phyloP scores from a whole-genome alignment of 2,888 invertebrate genomes.

The Eupithecia insigniata region DNA sequence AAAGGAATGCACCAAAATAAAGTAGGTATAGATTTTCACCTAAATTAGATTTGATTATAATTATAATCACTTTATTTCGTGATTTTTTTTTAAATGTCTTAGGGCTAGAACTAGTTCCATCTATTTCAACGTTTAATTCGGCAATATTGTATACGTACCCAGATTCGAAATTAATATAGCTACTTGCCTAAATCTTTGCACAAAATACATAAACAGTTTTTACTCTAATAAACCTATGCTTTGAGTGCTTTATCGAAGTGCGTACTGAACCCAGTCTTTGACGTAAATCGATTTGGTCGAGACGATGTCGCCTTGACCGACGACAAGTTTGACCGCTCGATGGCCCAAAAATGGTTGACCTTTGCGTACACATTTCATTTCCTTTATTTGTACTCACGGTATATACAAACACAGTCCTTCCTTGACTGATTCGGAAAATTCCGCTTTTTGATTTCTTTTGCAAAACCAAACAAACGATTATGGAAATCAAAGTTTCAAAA shows the following conservation, averaged over 20 bases:
- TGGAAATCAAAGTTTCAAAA: constrained; percentile 2
- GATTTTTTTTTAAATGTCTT: too few species aligned
- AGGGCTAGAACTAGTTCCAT: too few species aligned
- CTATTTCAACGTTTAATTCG: too few species aligned
- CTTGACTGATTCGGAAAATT: constrained; percentile 44
- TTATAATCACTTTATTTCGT: too few species aligned
- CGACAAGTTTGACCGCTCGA: constrained; percentile 57
- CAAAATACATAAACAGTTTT: neutral
- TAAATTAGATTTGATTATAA: neutral
- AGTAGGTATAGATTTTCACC: neutral
- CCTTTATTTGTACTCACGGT: constrained; percentile 65
- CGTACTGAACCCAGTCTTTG: constrained; percentile 9
- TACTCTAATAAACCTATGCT: neutral
- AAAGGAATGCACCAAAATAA: neutral
- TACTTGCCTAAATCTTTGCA: neutral
- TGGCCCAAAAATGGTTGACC: constrained; percentile 62
- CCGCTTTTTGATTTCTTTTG: constrained; percentile 20
- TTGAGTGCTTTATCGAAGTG: constrained; percentile 22
- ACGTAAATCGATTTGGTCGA: constrained; percentile 54
- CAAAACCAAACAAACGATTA: neutral
- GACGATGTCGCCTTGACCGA: constrained; percentile 65
- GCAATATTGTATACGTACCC: too few species aligned
- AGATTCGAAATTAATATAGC: neutral
- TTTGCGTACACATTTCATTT: constrained; percentile 63
- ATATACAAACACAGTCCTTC: constrained; percentile 43